phyloP scores from a whole-genome alignment of 2,797 vertebrate species.

The Heliangelus exortis region DNA sequence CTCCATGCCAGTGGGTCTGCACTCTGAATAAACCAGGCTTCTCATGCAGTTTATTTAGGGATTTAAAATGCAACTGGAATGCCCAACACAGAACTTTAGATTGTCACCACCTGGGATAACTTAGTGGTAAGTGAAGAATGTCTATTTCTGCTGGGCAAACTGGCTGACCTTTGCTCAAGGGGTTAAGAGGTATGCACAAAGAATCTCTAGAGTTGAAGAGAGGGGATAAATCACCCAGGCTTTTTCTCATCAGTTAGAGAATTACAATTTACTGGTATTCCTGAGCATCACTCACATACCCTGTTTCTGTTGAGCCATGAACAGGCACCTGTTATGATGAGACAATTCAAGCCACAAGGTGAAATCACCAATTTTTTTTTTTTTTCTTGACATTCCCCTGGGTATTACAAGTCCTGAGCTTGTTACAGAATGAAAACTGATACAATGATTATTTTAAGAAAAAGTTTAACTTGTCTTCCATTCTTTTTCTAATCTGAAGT shows the following conservation, averaged over 20 bases:
- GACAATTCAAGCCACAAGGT: background rate
- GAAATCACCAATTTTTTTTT: background rate
- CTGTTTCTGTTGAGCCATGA: background rate
- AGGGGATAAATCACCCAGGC: background rate
- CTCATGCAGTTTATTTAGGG: background rate
- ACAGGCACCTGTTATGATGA: background rate
- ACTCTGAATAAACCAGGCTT: background rate
- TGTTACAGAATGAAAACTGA: background rate
- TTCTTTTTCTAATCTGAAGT: background rate
- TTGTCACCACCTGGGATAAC: background rate
- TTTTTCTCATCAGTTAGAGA: background rate
- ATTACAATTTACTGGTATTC: background rate
- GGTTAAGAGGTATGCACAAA: background rate
- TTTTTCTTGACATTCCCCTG: background rate
- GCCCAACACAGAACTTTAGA: background rate
- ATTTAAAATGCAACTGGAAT: background rate
- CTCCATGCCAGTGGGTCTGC: rapidly evolving
- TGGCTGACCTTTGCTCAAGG: background rate
- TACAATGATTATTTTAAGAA: background rate
- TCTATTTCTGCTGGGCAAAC: background rate
- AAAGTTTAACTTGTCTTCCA: background rate
- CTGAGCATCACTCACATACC: background rate
- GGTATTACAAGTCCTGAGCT: background rate
- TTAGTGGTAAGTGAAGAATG: background rate
- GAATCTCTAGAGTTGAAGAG: background rate